Base-by-base conservation (phyloP, 1,140 invertebrate species). In the Aphelinus atriplicis region DNA sequence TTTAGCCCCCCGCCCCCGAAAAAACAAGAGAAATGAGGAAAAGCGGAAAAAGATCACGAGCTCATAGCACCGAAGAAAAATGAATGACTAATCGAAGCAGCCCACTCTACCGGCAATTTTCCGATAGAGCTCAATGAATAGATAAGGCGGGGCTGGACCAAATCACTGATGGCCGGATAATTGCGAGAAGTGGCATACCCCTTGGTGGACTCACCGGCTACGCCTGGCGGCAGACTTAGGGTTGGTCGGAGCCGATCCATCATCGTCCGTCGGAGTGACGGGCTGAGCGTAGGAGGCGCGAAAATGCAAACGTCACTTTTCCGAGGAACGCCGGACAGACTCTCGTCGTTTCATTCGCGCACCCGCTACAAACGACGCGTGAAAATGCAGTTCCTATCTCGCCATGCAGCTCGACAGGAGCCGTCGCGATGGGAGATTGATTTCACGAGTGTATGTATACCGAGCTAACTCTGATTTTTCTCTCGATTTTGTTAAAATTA, bases 141-240 rank as follows among this genome's bases (percentile, higher is more conserved):
- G 84, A 84, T 83, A 84, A 86, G 86, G 85, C 78, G 81, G 78
- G 81, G 82, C 80, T 80, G 83, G 85, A 86, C 79, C 81, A 79
- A 81, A 73, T 72, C 71, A 73, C 53, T 26, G 26, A 26, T 0
- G 45, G 47, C 45, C 57, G 71, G 82, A 81, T 86, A 87, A 87
- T 87, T 86, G 85, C 84, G 83, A 86, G 86, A 87, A 84, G 84
- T 84, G 81, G 81, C 81, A 26, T 26, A 26, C 26, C 26, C 26
- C 26, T 26, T 26, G 26, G 26, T n/a, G 26, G 26, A 26, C 26
- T 26, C 26, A 26, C 26, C 26, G 26, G 26, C 26, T 26, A 26
- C 26, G 26, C 51, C 51, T 9, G 51, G 9, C 51, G 51, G 9
- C 26, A 26, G 26, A 26, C 26, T 26, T 0, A 26, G 26, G 26